Base-by-base conservation (phyloP, 2,113 vertebrate genomes). In the Podarcis cretensis region DNA sequence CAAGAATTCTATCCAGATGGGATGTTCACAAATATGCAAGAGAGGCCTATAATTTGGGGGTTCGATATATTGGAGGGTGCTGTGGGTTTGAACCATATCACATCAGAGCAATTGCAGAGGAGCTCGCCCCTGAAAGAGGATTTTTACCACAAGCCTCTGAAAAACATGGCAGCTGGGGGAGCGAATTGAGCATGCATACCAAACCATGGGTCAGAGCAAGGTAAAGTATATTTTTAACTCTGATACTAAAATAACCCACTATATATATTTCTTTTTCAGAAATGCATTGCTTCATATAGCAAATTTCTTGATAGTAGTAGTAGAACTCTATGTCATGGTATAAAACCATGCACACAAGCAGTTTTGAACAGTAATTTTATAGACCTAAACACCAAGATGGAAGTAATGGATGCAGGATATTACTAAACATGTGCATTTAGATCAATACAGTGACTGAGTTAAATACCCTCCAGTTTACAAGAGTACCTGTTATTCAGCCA, bases 201-300 rank as follows among this genome's bases (percentile, higher is more conserved):
- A 99, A 99, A 91, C 99, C 99, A 7, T 99, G 98, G 99, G 97
- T 99, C 92, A 96, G 99, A 96, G 99, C 99, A 66, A 98, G 99
- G 99, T 99, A 95, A 54, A 85, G 96, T 90, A 59, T 77, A 65
- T 87, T 88, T 57, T 77, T 59, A 79, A 71, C 27, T 63, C 32
- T 65, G 63, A 14, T 43, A 35, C 20, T 71, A 79, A 87, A 80
- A 73, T 66, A 73, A n/a, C 21, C 54, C n/a, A 90, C 3, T 21
- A 82, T 77, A 1, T 4, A 35, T 16, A 30, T 0, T 43, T 74
- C 48, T 66, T 90, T 57, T 54, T 25, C 48, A 89, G 68, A 92
- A 37, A 2, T 32, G 83, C 83, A 35, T 0, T 83, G 37, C 0
- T 77, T 65, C 4, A n/a, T 25, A 30, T 35, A 83, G 43, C 21